Percentiles rank a stretch among this genome's conserved stretches.
These are phyloP conservation scores for Drosophila nigromelanica DNA, from an alignment of 1,140 invertebrate species.

Conservation along the genomic window DNA sequence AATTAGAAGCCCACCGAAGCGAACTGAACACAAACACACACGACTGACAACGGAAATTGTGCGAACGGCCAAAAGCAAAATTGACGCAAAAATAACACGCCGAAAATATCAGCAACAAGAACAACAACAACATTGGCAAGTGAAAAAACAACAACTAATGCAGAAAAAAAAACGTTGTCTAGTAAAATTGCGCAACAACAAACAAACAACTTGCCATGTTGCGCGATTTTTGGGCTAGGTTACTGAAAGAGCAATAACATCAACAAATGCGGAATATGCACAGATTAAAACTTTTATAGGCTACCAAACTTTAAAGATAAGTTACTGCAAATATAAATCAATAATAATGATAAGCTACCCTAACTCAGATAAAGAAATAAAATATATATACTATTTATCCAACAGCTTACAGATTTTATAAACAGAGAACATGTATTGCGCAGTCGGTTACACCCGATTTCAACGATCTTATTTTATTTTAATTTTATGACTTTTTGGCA, in stretches of 20 bases:
- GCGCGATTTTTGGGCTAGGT: conserved; percentile 33
- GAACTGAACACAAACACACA: conserved; percentile 52
- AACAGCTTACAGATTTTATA: no score
- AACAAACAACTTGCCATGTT: conserved; percentile 45
- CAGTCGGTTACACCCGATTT: no score
- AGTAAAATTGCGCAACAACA: conserved; percentile 31
- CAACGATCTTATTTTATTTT: background rate
- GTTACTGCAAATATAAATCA: conserved; percentile 1
- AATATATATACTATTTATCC: no score
- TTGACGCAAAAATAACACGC: conserved; percentile 50
- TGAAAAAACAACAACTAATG: conserved; percentile 17
- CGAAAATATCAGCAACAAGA: conserved; percentile 30
- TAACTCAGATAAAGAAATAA: no score
- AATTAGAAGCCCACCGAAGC: conserved; percentile 65
- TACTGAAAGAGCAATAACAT: conserved; percentile 27
- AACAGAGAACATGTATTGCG: no score
- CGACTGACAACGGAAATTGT: conserved; percentile 65
- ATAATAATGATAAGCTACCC: background rate
- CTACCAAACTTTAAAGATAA: background rate
- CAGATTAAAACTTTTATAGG: conserved; percentile 13
- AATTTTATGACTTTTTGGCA: conserved; percentile 6
- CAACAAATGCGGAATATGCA: conserved; percentile 25
- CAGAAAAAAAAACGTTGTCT: conserved; percentile 13
- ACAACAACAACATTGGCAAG: conserved; percentile 23
- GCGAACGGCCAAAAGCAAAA: conserved; percentile 52